Evolutionary conservation across 2,113 vertebrate species (phyloP), one percentile per base, ranked within the genome.

Genomic region (Amia ocellicauda): DNA sequence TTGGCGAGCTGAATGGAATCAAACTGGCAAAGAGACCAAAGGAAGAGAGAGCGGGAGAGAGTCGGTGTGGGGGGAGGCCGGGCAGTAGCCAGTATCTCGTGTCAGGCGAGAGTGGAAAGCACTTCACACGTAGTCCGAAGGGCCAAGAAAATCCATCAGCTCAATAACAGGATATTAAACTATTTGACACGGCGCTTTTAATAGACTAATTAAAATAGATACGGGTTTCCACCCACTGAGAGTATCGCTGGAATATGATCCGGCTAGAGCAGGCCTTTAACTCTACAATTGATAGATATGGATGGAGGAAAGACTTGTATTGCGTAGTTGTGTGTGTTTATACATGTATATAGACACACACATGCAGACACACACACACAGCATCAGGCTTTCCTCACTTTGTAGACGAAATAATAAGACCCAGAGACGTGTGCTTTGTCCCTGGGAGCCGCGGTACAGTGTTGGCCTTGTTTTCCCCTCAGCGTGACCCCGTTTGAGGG

Each of bases 191-290:
- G 67, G 66, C 66, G 9, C 54, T 64, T 75, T 52, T 49, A 72
- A 51, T 71, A 62, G 69, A 49, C 66, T 63, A 53, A 70, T 74
- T 71, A 58, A 69, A 69, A 61, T 51, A 62, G 68, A 29, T 22
- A 55, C 53, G 49, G 1, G 0, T 58, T 45, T 66, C 28, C 27
- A 42, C 62, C 36, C 55, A 9, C 55, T n/a, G 42, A 41, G 20
- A 58, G 14, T 59, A 36, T 52, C 52, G 26, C 16, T 47, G 42
- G 27, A 45, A 57, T 14, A 50, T 14, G 26, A 41, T 36, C 49
- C 49, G 40, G 2, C 4, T 13, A 43, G 29, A 51, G 60, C 45
- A 43, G 22, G 16, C 41, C n/a, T n/a, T n/a, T n/a, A n/a, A n/a
- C n/a, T n/a, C n/a, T n/a, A n/a, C n/a, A n/a, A n/a, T n/a, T n/a